Evolutionary conservation across 2,888 invertebrate genomes (phyloP), one percentile per base, ranked within the genome.

Genomic region (Drosophila ezoana): DNA sequence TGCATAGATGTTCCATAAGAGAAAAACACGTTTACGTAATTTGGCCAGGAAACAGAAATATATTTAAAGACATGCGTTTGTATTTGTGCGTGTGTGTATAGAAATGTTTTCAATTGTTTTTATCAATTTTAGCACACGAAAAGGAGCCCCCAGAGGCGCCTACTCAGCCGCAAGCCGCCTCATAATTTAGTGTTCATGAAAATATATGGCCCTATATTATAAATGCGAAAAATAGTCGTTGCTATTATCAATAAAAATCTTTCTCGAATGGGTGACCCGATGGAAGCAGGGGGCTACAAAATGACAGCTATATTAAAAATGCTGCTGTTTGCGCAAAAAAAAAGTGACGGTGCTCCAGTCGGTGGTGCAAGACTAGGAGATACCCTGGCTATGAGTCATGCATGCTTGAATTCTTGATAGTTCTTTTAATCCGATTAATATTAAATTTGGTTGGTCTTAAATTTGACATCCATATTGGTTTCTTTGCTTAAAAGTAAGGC

Each of bases 111-210:
- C 56, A 58, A 67, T 65, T 72, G 64, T 68, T 64, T 28, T 68
- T 53, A 49, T 52, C 75, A 53, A 51, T 58, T 51, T 63, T 2
- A 23, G 40, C 33, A 35, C 48, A 53, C 52, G 10, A 60, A 51
- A 43, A 38, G 18, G 28, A 43, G 16, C 38, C 40, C 23, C 47
- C 37, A 11, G 44, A 48, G 73, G 54, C 73, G 78, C 78, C 81
- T 81, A 81, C 73, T 81, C 57, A 73, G 67, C 59, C 40, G 40
- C 59, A 48, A 20, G 33, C 33, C 47, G 45, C 68, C 18, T 38
- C 62, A 69, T 83, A 89, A 89, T 89, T 89, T 83, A 89, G 81
- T 83, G 83, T 83, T 83, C 89, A 81, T 87, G 83, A 75, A 89
- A 83, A 83, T 89, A 89, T 83, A 83, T 83, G 69, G 81, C 47